phyloP scores from a whole-genome alignment of 1,140 invertebrate species.

The Arion vulgaris region DNA sequence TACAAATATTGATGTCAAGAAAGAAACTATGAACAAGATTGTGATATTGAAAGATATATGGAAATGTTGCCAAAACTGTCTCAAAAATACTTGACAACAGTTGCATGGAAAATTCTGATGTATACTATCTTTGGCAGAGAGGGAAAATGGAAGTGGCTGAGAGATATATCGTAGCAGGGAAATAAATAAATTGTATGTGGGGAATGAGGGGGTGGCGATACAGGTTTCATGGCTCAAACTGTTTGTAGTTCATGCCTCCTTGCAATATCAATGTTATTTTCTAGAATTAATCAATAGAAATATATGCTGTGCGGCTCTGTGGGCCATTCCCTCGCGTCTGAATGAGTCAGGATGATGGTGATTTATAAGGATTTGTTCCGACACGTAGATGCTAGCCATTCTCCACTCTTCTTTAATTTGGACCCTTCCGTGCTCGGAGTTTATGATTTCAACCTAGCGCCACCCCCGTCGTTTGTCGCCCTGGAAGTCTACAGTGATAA shows the following conservation, averaged over 20 bases:
- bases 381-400: not conserved
- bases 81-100: not conserved
- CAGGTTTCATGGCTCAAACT: not conserved
- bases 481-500: too few species aligned
- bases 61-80: not conserved
- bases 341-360: not conserved
- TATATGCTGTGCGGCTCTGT: not conserved
- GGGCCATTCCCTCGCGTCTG: not conserved
- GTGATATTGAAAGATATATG: not conserved
- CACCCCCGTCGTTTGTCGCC: not conserved
- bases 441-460: not conserved
- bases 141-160: not conserved
- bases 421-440: not conserved
- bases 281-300: not conserved
- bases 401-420: conserved; percentile 1
- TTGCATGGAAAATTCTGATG: not conserved
- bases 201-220: not conserved
- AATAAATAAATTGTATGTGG: too few species aligned
- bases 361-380: conserved; percentile 9
- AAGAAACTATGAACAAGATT: too few species aligned
- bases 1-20: too few species aligned
- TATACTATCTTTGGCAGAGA: not conserved
- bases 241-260: not conserved
- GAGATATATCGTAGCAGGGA: not conserved
- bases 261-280: conserved; percentile 5